Percentiles rank a stretch among this genome's conserved stretches.
Evolutionary conservation across 2,113 vertebrate genomes (phyloP).

Genomic region (Hyla sarda): DNA sequence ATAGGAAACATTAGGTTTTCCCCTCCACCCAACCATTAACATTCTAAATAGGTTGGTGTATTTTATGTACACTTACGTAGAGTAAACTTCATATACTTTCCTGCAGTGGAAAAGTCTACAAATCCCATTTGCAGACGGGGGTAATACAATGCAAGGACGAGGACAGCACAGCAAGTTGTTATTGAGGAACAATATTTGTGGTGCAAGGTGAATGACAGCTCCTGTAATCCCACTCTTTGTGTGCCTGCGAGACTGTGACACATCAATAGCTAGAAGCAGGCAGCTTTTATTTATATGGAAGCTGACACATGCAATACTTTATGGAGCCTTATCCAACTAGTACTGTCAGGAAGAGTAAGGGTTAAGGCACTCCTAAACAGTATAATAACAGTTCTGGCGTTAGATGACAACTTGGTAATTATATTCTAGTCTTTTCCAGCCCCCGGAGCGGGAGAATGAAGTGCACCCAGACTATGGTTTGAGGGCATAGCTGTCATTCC

Average conservation of each 20-base stretch:
- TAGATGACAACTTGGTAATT: conserved; percentile 57
- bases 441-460: conserved; percentile 29
- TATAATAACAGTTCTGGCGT: conserved; percentile 45
- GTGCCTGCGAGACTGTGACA: background rate
- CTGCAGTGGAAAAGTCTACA: background rate
- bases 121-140: background rate
- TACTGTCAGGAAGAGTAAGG: background rate
- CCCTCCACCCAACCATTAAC: background rate
- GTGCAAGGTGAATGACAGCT: background rate
- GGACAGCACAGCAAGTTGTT: background rate
- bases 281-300: background rate
- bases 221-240: background rate
- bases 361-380: conserved; percentile 40
- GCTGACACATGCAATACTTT: background rate
- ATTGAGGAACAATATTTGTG: background rate
- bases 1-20: background rate
- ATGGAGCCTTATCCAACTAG: background rate
- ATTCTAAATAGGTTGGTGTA: background rate
- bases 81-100: background rate
- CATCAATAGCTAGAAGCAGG: background rate
- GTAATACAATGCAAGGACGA: background rate
- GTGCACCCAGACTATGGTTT: conserved; percentile 65
- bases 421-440: conserved; percentile 55
- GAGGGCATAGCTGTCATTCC: conserved; percentile 77
- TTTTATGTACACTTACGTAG: background rate